A percentile compares a stretch with the other conserved stretches of the same genome.
Evolutionary conservation across 2,888 invertebrate genomes (phyloP).

Genomic region (Drosophila picticornis): DNA sequence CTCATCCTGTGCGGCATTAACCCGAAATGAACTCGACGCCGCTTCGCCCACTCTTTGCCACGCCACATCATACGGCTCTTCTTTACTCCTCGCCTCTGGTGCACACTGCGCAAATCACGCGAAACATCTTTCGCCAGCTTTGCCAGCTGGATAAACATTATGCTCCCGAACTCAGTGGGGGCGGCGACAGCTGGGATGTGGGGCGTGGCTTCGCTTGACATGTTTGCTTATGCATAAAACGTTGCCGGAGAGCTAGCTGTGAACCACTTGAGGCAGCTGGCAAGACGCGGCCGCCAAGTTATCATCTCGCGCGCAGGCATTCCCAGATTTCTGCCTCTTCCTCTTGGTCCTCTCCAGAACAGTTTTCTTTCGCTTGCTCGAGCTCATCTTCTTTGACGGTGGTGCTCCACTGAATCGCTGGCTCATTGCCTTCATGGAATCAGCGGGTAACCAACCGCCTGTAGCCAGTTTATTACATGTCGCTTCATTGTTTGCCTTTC

Average conservation of each 20-base stretch:
- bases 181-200: neutral
- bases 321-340: conserved; percentile 3
- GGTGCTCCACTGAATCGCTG: neutral
- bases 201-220: conserved; percentile 68
- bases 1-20: conserved; percentile 66
- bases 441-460: conserved; percentile 40
- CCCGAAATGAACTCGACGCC: conserved; percentile 72
- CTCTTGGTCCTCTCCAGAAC: neutral
- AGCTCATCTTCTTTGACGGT: neutral
- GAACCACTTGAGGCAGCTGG: conserved; percentile 60
- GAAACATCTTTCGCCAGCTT: conserved; percentile 77
- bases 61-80: neutral
- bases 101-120: conserved; percentile 68
- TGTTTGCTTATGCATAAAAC: conserved; percentile 80
- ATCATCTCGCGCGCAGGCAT: conserved; percentile 66
- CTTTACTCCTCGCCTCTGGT: neutral
- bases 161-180: conserved; percentile 36
- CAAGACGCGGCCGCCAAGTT: conserved; percentile 60
- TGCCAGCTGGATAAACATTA: conserved; percentile 78
- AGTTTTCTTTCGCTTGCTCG: neutral
- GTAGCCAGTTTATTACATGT: conserved; percentile 73
- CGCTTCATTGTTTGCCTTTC: conserved; percentile 74
- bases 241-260: conserved; percentile 48
- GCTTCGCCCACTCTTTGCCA: neutral
- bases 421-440: conserved; percentile 6